Evolutionary conservation across 2,797 vertebrate species (phyloP), one percentile per base, ranked within the genome.

Genomic region (Lagodon rhomboides): DNA sequence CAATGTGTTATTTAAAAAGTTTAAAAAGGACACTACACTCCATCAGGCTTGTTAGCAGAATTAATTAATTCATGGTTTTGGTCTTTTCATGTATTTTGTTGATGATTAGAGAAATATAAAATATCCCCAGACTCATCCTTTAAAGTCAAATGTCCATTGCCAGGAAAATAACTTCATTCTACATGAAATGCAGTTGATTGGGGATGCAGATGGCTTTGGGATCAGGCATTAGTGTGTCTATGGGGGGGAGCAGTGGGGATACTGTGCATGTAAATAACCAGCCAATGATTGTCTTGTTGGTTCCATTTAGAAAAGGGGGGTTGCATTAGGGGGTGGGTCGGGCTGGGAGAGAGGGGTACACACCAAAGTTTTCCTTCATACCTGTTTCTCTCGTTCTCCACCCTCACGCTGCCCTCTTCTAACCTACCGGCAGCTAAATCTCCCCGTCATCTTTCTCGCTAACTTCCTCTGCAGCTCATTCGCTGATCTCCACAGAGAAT

Each of bases 261-360:
- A 90, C 85, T 93, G 89, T 93, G 93, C 94, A 94, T 94, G 93
- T 95, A 95, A 93, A 94, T 94, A 95, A 93, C 91, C 86, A 91
- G 92, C 88, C 90, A 90, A 91, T 93, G 89, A 95, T 93, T 91
- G 91, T 93, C 93, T 91, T 91, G 81, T 91, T 90, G 86, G 87
- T 92, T 87, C 51, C 75, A 90, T 91, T 91, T 91, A 90, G 89
- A 86, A 82, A 84, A 70, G 41, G 16, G 56, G 81, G 77, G 67
- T 69, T 87, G 70, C 73, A 86, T 88, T 89, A 68, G 56, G 62
- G 84, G 82, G 78, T 13, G 77, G 74, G 79, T 62, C 55, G 63
- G 82, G 34, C 44, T 17, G 3, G 20, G 44, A 64, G 27, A 77
- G 38, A 67, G 54, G 77, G 78, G 75, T 77, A 67, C 65, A 82